phyloP scores from a whole-genome alignment of 2,797 vertebrate species.

The Myotis daubentonii region DNA sequence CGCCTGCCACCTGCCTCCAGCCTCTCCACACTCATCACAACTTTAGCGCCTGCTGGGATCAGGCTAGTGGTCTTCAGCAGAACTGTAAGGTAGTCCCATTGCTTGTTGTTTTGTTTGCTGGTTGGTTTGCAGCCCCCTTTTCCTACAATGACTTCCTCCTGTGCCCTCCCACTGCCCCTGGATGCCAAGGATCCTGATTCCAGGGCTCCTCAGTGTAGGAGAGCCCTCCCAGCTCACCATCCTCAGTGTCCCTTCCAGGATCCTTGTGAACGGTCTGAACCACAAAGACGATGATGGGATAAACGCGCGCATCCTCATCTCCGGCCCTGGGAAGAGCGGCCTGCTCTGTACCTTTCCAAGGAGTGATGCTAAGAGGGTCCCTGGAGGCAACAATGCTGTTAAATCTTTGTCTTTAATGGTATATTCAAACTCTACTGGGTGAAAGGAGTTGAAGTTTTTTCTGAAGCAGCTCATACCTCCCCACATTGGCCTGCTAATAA shows the following conservation, averaged over 20 bases:
- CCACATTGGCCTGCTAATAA: background rate
- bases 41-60: background rate
- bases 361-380: background rate
- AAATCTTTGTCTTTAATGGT: background rate
- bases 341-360: background rate
- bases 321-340: background rate
- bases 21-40: background rate
- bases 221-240: background rate
- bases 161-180: background rate
- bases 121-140: background rate
- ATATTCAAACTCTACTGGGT: background rate
- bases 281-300: background rate
- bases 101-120: background rate
- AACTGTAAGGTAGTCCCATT: background rate
- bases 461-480: background rate
- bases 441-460: background rate
- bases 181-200: background rate
- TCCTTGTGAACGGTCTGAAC: background rate
- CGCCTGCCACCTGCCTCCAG: background rate
- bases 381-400: background rate
- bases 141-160: background rate
- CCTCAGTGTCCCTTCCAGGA: background rate
- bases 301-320: too few relatives aligned
- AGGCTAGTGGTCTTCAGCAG: background rate
- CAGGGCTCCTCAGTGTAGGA: background rate